Percentiles rank a stretch among this genome's conserved stretches.
These are phyloP conservation scores for Suncus etruscus DNA, from an alignment of 2,113 vertebrate genomes.

Conservation along the genomic window DNA sequence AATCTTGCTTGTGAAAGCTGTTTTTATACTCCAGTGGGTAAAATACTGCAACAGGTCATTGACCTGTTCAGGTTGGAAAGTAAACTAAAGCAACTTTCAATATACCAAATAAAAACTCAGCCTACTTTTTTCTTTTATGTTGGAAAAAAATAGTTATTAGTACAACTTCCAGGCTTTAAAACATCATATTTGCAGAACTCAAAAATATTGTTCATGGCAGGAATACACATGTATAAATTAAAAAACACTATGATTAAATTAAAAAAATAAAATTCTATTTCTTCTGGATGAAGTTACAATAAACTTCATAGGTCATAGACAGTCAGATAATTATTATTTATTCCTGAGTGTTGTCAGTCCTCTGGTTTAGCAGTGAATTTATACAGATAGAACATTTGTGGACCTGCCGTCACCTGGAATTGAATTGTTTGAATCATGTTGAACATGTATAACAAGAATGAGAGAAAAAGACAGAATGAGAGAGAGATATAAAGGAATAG, in stretches of 20 bases:
- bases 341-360: not conserved
- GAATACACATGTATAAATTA: not conserved
- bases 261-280: not conserved
- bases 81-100: not conserved
- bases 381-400: not conserved
- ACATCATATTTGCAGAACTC: not conserved
- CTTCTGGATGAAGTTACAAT: not conserved
- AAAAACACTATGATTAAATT: not conserved
- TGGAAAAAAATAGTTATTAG: conserved; percentile 15
- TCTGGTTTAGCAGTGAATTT: not conserved
- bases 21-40: not conserved
- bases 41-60: not conserved
- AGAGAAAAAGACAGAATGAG: too few species aligned
- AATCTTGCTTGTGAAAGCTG: not conserved
- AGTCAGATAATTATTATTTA: not conserved
- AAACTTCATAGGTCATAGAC: not conserved
- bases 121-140: not conserved
- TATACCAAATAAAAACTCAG: not conserved
- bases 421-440: not conserved
- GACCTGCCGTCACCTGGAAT: not conserved
- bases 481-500: too few species aligned
- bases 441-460: not conserved
- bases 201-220: not conserved
- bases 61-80: not conserved
- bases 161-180: not conserved